Evolutionary conservation across 2,113 vertebrate species (phyloP).

Genomic region (Herpetotheres cachinnans): DNA sequence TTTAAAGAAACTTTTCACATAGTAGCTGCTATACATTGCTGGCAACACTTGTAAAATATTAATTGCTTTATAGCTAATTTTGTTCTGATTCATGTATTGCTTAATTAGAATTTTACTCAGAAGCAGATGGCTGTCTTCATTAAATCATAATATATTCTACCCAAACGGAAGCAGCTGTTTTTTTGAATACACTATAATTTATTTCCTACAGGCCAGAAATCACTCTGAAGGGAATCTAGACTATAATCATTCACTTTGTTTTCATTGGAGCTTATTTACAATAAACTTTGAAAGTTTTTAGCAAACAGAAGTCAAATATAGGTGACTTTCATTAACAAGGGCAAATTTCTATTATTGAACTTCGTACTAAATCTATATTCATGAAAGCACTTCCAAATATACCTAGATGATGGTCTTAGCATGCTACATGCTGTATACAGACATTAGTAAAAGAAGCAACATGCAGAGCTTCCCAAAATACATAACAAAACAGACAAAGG

Average conservation of each 20-base stretch:
- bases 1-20: slow-evolving; percentile 20
- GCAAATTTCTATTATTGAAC: neutral
- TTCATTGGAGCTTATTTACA: slow-evolving; percentile 1
- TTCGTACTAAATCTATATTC: neutral
- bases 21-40: neutral
- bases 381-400: neutral
- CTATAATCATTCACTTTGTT: slow-evolving; percentile 31
- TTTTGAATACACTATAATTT: slow-evolving; percentile 46
- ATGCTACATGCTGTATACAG: neutral
- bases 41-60: slow-evolving; percentile 37
- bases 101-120: slow-evolving; percentile 68
- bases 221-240: slow-evolving; percentile 32
- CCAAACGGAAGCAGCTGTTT: slow-evolving; percentile 67
- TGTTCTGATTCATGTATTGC: slow-evolving; percentile 69
- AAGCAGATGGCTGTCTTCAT: slow-evolving; percentile 71
- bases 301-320: neutral
- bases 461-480: neutral
- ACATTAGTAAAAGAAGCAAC: neutral
- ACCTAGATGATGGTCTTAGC: neutral
- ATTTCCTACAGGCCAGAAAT: slow-evolving; percentile 58
- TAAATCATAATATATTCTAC: slow-evolving; percentile 64
- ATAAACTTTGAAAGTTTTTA: neutral
- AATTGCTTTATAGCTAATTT: slow-evolving; percentile 60
- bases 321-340: neutral
- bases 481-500: neutral